These are phyloP conservation scores for Phalangium opilio DNA, from an alignment of 2,888 invertebrate genomes.

Conservation along the genomic window DNA sequence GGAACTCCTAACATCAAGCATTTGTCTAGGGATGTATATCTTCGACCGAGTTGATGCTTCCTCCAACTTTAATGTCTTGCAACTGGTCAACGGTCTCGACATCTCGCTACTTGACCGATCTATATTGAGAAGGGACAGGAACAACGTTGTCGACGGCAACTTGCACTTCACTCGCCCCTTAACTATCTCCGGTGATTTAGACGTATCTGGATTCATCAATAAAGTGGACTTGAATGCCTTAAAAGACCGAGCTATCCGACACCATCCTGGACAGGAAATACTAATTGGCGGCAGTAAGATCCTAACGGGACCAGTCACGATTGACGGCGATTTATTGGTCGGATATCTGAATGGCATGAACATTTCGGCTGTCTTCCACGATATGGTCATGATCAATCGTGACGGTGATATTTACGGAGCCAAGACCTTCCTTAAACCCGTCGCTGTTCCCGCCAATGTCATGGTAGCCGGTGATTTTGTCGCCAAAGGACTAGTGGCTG, in stretches of 20 bases:
- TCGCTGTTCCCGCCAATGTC: neutral
- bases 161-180: constrained; percentile 5
- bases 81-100: constrained; percentile 10
- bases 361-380: constrained; percentile 7
- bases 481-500: neutral
- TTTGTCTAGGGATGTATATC: constrained; percentile 7
- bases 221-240: constrained; percentile 8
- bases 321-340: constrained; percentile 9
- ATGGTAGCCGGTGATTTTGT: constrained; percentile 1
- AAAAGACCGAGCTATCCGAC: constrained; percentile 2
- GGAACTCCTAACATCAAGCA: neutral
- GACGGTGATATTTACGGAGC: too few species aligned
- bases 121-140: constrained; percentile 2
- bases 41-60: constrained; percentile 1
- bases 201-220: constrained; percentile 12
- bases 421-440: too few species aligned
- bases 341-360: constrained; percentile 5
- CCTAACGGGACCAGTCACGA: constrained; percentile 9
- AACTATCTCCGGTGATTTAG: constrained; percentile 2
- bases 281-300: constrained; percentile 7
- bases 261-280: constrained; percentile 9
- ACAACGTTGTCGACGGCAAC: constrained; percentile 5
- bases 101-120: constrained; percentile 4
- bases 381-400: constrained; percentile 7
- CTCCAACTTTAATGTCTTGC: constrained; percentile 1